phyloP scores from a whole-genome alignment of 2,113 vertebrate species.

The Nothocercus nigrocapillus region DNA sequence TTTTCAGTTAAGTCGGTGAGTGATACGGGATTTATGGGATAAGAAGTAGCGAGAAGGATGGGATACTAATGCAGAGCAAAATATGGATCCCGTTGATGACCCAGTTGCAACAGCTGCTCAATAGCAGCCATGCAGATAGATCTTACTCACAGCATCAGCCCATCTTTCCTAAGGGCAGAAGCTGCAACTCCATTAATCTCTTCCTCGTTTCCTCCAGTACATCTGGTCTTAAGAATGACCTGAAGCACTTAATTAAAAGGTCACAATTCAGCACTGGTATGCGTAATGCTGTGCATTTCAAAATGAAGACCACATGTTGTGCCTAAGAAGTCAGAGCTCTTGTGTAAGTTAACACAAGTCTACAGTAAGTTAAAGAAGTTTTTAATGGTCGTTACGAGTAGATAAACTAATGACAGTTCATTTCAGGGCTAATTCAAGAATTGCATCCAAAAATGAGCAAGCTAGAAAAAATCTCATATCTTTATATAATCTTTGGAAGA shows the following conservation, averaged over 20 bases:
- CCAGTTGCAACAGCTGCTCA: background rate
- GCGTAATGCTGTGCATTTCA: background rate
- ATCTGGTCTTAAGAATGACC: background rate
- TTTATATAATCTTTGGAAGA: background rate
- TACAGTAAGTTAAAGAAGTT: background rate
- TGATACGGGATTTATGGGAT: background rate
- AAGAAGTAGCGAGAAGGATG: background rate
- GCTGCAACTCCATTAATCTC: background rate
- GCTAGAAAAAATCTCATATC: background rate
- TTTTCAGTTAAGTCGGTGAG: background rate
- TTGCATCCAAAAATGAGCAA: background rate
- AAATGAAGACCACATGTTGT: background rate
- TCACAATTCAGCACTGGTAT: background rate
- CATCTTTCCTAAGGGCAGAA: background rate
- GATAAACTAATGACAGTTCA: background rate
- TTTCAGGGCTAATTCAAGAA: background rate
- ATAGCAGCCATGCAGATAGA: background rate
- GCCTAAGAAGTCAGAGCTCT: background rate
- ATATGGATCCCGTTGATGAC: background rate
- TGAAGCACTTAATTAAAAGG: slow-evolving; percentile 16
- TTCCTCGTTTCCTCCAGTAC: background rate
- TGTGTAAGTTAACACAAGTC: background rate
- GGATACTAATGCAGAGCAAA: background rate
- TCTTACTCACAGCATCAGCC: background rate
- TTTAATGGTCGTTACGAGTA: background rate